Base-by-base conservation (phyloP, 2,113 vertebrate genomes). In the Cryptomyrus ogoouensis region DNA sequence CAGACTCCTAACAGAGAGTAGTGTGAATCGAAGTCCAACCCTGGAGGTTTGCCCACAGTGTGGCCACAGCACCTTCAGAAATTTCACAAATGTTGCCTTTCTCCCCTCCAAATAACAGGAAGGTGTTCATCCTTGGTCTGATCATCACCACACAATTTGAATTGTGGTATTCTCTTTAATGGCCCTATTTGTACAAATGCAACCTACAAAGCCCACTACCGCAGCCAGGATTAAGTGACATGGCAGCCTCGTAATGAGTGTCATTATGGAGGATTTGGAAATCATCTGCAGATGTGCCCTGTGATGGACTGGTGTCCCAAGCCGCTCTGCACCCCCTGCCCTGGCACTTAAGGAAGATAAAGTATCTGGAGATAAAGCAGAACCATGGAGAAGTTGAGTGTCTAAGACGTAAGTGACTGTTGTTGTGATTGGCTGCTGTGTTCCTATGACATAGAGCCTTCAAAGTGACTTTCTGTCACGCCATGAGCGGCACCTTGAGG, bases 401-500 rank as follows among this genome's bases (percentile, higher is more conserved):
- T 15, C 15, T 39, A 80, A 19, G 35, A 80, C 2, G 0, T 17
- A 0, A 17, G 31, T 77, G 35, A 42, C 4, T 17, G 15, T 77
- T 77, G 17, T 39, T 8, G 13, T 42, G 70, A 19, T 13, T 39
- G 31, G 70, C 31, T 15, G 31, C 27, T 6, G 27, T 27, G 62
- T 27, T 10, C n/a, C n/a, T 77, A 5, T 74, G 31, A 74, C 70
- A 31, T 2, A 39, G 15, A 5, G 12, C n/a, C 80, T 46, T 83
- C 13, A 46, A 8, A 7, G 35, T 39, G 80, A 83, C 35, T 19
- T 83, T 5, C 15, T 0, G 31, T 39, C 70, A 17, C 2, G 70
- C 19, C 17, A 10, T 9, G n/a, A 42, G 53, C 0, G 12, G 93
- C 95, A 97, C 96, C 96, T 97, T 97, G 50, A 97, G 93, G 47